These are phyloP conservation scores for Campodea augens DNA, from an alignment of 1,140 invertebrate genomes.

Conservation along the genomic window DNA sequence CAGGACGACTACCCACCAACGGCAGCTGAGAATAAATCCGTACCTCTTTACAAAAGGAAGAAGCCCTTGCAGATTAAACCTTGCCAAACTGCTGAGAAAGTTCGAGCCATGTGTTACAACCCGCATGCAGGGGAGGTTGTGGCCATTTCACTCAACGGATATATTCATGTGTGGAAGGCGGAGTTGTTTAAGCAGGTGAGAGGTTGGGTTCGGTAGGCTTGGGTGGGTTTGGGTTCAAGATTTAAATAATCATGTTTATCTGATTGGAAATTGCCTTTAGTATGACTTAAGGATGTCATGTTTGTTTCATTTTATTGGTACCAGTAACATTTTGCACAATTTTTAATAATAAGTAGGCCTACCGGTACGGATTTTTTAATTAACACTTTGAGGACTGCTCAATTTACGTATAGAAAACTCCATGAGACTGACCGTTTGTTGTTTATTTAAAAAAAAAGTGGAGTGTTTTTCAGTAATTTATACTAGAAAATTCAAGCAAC, in stretches of 20 bases:
- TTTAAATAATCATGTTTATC: no score
- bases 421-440: no score
- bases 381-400: no score
- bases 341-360: no score
- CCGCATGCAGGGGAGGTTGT: conserved; percentile 68
- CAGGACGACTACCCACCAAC: conserved; percentile 14
- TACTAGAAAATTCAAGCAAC: no score
- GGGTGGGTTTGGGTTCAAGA: no score
- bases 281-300: neutral
- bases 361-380: no score
- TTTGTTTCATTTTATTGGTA: conserved; percentile 9
- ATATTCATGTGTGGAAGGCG: conserved; percentile 77
- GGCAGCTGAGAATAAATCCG: conserved; percentile 11
- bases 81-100: conserved; percentile 54
- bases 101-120: conserved; percentile 75
- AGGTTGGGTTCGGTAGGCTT: neutral
- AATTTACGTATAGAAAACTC: no score
- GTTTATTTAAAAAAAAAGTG: no score
- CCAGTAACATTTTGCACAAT: no score
- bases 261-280: no score
- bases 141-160: conserved; percentile 77
- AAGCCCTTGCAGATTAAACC: conserved; percentile 51
- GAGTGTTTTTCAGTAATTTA: no score
- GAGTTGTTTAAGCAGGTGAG: conserved; percentile 53
- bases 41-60: conserved; percentile 27